Conservation (phyloP, 2,888 invertebrate genomes). For the Thera britannica region DNA sequence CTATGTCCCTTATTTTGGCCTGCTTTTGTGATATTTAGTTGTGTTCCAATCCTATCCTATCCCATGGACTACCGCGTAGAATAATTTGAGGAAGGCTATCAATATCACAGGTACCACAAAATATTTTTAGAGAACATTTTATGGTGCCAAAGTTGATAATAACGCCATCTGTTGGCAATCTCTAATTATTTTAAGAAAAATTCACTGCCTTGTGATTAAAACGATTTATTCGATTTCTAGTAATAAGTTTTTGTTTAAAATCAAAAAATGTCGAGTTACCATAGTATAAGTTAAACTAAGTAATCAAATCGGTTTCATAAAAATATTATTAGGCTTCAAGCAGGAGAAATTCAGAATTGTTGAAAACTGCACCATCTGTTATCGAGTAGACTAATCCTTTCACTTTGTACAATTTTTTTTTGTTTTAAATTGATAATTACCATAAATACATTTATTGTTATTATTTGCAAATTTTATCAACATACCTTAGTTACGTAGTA, state of each 20-base stretch:
- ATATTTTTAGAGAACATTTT: constrained; percentile 6
- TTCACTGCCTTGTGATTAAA: constrained; percentile 1
- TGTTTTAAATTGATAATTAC: background rate
- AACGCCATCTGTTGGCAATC: constrained; percentile 18
- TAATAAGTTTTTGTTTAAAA: background rate
- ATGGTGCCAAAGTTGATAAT: constrained; percentile 8
- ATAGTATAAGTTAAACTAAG: constrained; percentile 6
- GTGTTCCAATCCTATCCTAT: constrained; percentile 2
- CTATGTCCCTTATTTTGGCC: too few relatives aligned
- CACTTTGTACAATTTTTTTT: background rate
- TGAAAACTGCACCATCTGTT: constrained; percentile 19
- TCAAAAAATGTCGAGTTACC: constrained; percentile 21
- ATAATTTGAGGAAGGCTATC: background rate
- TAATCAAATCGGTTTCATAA: background rate
- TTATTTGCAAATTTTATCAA: background rate
- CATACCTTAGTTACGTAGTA: too few relatives aligned
- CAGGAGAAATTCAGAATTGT: background rate
- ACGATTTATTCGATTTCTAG: background rate
- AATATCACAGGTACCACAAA: constrained; percentile 2
- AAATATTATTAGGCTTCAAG: background rate
- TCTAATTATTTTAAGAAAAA: constrained; percentile 3
- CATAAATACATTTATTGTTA: background rate
- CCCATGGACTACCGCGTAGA: constrained; percentile 1
- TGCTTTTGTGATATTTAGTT: too few relatives aligned
- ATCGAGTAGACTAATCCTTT: background rate